These are phyloP conservation scores for Remorina albescens DNA, from an alignment of 2,797 vertebrate species.

Conservation along the genomic window DNA sequence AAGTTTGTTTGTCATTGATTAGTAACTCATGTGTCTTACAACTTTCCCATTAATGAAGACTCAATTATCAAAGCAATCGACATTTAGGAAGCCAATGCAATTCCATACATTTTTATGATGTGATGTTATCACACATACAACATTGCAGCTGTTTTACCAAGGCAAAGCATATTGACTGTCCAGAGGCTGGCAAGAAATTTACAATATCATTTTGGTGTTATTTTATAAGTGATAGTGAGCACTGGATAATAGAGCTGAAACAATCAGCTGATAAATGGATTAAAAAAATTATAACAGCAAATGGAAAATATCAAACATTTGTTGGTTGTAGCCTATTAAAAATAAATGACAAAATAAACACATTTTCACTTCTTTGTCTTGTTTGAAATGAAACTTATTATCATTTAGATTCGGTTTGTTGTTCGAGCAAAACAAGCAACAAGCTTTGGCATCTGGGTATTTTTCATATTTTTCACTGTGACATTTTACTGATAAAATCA, in stretches of 20 bases:
- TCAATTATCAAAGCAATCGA: background rate
- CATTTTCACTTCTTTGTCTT: background rate
- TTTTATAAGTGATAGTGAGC: background rate
- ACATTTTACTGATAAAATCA: background rate
- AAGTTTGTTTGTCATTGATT: constrained; percentile 11
- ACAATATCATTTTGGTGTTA: background rate
- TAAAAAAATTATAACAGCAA: background rate
- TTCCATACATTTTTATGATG: background rate
- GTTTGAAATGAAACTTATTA: background rate
- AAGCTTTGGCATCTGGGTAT: background rate
- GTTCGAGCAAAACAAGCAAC: background rate
- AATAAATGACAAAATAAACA: too few species aligned
- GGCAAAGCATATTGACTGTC: background rate
- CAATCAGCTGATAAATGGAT: background rate
- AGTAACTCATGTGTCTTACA: background rate
- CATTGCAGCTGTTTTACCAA: background rate
- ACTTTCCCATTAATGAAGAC: background rate
- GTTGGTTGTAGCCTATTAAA: background rate
- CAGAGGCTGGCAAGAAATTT: background rate
- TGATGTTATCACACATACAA: background rate
- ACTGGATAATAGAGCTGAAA: background rate
- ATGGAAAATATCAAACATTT: too few species aligned
- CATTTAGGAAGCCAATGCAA: background rate
- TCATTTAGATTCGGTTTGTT: background rate
- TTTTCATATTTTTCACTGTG: background rate